Conservation (phyloP, 2,888 invertebrate genomes). For the Diploptera punctata region DNA sequence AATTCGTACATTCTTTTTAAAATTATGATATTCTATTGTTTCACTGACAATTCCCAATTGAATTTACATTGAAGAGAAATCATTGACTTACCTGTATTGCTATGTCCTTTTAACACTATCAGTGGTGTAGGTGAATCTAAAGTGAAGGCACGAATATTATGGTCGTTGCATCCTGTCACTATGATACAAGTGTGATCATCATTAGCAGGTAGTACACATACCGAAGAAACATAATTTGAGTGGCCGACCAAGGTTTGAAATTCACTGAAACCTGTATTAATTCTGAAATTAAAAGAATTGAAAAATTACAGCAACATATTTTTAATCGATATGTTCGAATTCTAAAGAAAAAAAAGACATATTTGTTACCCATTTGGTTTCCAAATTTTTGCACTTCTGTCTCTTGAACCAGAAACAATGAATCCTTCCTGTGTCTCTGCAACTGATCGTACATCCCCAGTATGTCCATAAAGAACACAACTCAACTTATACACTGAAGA, state of each 20-base stretch:
- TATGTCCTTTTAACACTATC: conserved; percentile 77
- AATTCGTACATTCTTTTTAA: not conserved
- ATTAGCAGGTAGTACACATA: conserved; percentile 77
- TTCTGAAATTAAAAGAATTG: conserved; percentile 53
- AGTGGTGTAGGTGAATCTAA: conserved; percentile 72
- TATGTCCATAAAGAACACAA: conserved; percentile 78
- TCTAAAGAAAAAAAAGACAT: not conserved
- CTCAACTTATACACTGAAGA: conserved; percentile 74
- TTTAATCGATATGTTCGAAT: not conserved
- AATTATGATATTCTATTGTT: not conserved
- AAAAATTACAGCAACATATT: not conserved
- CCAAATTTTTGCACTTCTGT: conserved; percentile 89
- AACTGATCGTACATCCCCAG: conserved; percentile 84
- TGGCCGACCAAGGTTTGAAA: conserved; percentile 78
- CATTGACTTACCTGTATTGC: conserved; percentile 66
- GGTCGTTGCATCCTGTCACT: conserved; percentile 90
- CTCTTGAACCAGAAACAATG: conserved; percentile 88
- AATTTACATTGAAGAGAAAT: not conserved
- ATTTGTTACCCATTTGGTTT: conserved; percentile 70
- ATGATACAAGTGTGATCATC: conserved; percentile 76
- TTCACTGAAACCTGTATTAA: conserved; percentile 68
- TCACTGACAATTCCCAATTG: not conserved
- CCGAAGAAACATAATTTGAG: conserved; percentile 83
- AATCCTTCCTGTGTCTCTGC: conserved; percentile 68
- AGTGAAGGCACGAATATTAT: conserved; percentile 79